Evolutionary conservation across 2,888 invertebrate species (phyloP), one percentile per base, ranked within the genome.

Genomic region (Brachynemurus nebulosus): DNA sequence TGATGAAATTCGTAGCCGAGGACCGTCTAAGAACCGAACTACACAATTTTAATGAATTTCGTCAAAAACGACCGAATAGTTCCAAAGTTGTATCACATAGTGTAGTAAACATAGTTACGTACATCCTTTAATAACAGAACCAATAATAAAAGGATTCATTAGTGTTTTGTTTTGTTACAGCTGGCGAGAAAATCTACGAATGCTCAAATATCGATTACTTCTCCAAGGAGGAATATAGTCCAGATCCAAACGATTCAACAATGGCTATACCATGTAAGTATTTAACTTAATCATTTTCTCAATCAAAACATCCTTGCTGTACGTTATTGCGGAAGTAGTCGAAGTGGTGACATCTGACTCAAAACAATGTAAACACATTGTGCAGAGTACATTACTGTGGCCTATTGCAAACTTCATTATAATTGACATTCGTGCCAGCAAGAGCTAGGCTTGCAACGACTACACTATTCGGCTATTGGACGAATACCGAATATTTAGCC

Each of bases 221-320:
- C 61, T 81, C 89, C 7, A 71, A 80, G 56, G 88, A 88, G 56
- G 83, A 83, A 55, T 89, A 90, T 66, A 78, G 80, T 53, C 85
- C 90, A 11, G 90, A 91, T 66, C 82, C 84, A 0, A 81, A 81
- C 57, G 90, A 91, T 63, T 90, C 89, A 7, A 88, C 90, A n/a
- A 79, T 85, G 66, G 89, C 89, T 19, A 90, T 91, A 67, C 89
- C 90, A 61, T 90, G 91, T 91, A 74, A 86, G 89, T 79, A 61
- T 12, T 34, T 37, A 45, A 48, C 46, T 48, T 47, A 35, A 44
- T 34, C n/a, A 16, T 44, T 48, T 50, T 27, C 3, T n/a, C 27
- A 27, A 9, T n/a, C 27, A 27, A 27, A 27, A 27, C 2, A 27
- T n/a, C 27, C n/a, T n/a, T n/a, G n/a, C n/a, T n/a, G n/a, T n/a